Conservation (phyloP, 1,140 invertebrate species). For the Nasonia giraulti region DNA sequence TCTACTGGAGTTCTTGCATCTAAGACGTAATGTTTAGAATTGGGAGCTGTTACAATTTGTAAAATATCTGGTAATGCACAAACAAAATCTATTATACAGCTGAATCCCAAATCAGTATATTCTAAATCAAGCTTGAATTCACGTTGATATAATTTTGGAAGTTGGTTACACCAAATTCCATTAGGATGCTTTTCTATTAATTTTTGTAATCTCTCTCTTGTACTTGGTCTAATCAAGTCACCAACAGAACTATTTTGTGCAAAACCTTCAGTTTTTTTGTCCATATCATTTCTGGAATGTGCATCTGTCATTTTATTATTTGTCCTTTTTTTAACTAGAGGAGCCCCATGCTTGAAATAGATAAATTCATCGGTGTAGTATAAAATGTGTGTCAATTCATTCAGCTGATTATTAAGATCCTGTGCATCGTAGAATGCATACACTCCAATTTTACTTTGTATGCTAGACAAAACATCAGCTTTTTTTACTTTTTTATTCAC, state of each 20-base stretch:
- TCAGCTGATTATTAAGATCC: conserved; percentile 48
- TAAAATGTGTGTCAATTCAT: conserved; percentile 54
- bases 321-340: neutral
- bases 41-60: conserved; percentile 41
- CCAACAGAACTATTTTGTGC: neutral
- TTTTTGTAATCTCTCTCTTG: conserved; percentile 60
- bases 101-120: conserved; percentile 65
- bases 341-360: conserved; percentile 47
- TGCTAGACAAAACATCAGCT: neutral
- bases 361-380: conserved; percentile 43
- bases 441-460: conserved; percentile 17
- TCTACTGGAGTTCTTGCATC: conserved; percentile 50
- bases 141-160: conserved; percentile 61
- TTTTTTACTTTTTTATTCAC: conserved; percentile 1
- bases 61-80: conserved; percentile 66
- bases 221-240: conserved; percentile 55
- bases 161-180: conserved; percentile 68
- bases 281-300: neutral
- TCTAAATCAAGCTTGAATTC: conserved; percentile 63
- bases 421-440: neutral
- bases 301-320: neutral
- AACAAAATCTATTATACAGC: conserved; percentile 63
- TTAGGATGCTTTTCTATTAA: conserved; percentile 62
- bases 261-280: neutral
- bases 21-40: conserved; percentile 60